Conservation (phyloP, 2,797 vertebrate genomes). For the Hippoglossus hippoglossus region DNA sequence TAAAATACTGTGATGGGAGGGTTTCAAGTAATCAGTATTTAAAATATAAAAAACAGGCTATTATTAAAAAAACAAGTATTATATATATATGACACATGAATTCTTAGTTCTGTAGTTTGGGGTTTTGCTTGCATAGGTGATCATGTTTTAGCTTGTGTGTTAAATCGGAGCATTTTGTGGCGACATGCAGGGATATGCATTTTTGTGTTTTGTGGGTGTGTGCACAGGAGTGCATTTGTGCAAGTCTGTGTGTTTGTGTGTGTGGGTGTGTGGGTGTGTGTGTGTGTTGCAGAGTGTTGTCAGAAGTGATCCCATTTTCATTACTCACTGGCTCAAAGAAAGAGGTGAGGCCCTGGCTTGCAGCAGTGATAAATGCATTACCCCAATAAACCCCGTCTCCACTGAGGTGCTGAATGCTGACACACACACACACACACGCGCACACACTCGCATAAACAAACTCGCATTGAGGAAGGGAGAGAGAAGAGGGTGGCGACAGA, state of each 20-base stretch:
- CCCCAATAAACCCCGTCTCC: conserved; percentile 80
- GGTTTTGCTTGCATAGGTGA: neutral
- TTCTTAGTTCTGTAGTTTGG: conserved; percentile 7
- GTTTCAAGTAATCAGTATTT: no score
- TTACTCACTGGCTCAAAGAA: conserved; percentile 86
- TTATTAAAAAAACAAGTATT: no score
- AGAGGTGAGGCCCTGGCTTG: conserved; percentile 79
- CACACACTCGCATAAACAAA: conserved; percentile 45
- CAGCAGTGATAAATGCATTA: conserved; percentile 84
- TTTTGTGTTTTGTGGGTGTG: conserved; percentile 11
- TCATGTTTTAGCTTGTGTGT: conserved; percentile 7
- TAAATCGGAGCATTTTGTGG: conserved; percentile 52
- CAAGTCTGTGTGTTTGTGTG: conserved; percentile 54
- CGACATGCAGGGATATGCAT: conserved; percentile 39
- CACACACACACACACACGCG: conserved; percentile 47
- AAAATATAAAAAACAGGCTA: no score
- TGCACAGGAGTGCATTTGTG: conserved; percentile 36
- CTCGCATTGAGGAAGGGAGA: conserved; percentile 17
- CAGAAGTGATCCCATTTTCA: conserved; percentile 86
- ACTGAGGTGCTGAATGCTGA: conserved; percentile 79
- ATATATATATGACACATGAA: neutral
- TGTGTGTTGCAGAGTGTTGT: conserved; percentile 75
- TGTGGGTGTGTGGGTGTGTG: conserved; percentile 51
- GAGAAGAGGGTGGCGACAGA: conserved; percentile 55
- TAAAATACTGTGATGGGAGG: no score